Percentiles rank a stretch among this genome's conserved stretches.
Conservation (phyloP, 2,888 invertebrate genomes). For the Tortricodes alternella region DNA sequence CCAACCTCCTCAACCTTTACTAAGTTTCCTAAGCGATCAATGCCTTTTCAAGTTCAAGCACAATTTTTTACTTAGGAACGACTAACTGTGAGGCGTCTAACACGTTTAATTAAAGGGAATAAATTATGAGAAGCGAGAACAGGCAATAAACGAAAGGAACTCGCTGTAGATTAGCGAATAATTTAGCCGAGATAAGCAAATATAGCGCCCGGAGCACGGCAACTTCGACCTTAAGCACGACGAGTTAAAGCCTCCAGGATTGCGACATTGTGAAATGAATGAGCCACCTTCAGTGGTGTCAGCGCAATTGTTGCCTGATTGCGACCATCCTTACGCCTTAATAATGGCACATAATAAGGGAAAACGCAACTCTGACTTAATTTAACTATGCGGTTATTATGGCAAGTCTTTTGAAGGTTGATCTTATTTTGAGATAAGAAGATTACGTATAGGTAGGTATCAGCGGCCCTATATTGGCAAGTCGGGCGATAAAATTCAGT, state of each 20-base stretch:
- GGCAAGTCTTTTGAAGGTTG: no score
- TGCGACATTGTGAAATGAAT: not conserved
- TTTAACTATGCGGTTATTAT: not conserved
- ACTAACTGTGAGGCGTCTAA: not conserved
- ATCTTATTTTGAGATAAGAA: no score
- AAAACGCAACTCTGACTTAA: not conserved
- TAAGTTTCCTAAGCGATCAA: no score
- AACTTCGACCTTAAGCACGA: not conserved
- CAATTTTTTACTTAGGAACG: no score
- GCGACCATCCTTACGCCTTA: no score
- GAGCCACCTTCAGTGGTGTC: constrained; percentile 7
- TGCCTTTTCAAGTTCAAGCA: no score
- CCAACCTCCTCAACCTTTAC: no score
- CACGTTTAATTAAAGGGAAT: constrained; percentile 20
- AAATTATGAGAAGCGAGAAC: constrained; percentile 19
- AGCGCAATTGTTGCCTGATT: constrained; percentile 6
- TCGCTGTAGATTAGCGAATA: constrained; percentile 10
- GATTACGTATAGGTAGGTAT: no score
- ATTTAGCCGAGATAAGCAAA: constrained; percentile 3
- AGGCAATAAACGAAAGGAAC: constrained; percentile 7
- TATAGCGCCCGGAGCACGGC: not conserved
- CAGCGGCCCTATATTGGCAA: no score
- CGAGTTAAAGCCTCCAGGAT: not conserved
- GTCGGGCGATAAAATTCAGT: no score
- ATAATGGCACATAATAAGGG: constrained; percentile 1